These are phyloP conservation scores for Leptobrachium leishanense DNA, from an alignment of 2,113 vertebrate species.

Conservation along the genomic window DNA sequence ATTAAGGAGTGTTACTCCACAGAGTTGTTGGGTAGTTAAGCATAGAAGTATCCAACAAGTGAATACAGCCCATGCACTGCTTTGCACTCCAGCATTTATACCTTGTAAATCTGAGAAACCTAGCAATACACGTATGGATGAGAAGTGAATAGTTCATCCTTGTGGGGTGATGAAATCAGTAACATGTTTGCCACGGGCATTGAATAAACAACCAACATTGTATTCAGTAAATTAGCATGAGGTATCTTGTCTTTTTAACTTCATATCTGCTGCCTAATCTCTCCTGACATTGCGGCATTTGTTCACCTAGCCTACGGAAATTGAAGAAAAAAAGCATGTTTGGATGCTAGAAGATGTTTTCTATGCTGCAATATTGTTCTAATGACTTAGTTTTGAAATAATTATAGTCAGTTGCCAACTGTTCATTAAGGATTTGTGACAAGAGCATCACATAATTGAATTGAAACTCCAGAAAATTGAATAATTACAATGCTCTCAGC, in stretches of 20 bases:
- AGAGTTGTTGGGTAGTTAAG: slow-evolving; percentile 3
- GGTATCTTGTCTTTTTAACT: slow-evolving; percentile 16
- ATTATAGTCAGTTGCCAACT: background rate
- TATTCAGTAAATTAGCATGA: slow-evolving; percentile 42
- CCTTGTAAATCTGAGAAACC: slow-evolving; percentile 22
- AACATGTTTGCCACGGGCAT: slow-evolving; percentile 2
- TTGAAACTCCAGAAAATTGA: background rate
- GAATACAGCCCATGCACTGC: background rate
- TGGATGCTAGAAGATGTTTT: background rate
- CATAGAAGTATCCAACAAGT: background rate
- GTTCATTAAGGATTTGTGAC: background rate
- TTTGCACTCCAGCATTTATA: slow-evolving; percentile 13
- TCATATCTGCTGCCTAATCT: slow-evolving; percentile 18
- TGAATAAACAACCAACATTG: slow-evolving; percentile 31
- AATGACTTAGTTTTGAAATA: background rate
- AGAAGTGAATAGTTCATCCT: slow-evolving; percentile 18
- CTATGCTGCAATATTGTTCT: slow-evolving; percentile 4
- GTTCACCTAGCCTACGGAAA: background rate
- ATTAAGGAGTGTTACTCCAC: background rate
- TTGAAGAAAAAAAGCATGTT: slow-evolving; percentile 20
- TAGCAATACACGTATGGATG: slow-evolving; percentile 22
- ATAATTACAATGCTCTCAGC: background rate
- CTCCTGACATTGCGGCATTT: slow-evolving; percentile 9
- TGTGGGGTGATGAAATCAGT: slow-evolving; percentile 32
- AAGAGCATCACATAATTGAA: background rate